A percentile compares a stretch with the other conserved stretches of the same genome.
These are phyloP conservation scores for Pollenia amentaria DNA, from an alignment of 2,888 invertebrate species.

Conservation along the genomic window DNA sequence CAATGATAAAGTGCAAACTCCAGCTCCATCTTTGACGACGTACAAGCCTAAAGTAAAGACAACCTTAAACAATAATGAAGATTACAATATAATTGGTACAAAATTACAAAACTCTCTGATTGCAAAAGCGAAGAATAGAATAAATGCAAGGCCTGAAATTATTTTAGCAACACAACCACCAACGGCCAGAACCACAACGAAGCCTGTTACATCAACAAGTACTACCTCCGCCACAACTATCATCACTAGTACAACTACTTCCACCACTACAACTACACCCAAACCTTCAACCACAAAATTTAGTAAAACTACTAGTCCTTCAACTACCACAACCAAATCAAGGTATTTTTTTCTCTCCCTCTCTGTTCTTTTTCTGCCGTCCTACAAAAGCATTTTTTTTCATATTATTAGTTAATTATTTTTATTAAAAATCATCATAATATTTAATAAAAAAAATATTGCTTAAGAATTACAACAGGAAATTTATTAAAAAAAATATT, in stretches of 20 bases:
- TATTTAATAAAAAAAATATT: slow-evolving; percentile 16
- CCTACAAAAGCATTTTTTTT: slow-evolving; percentile 6
- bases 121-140: slow-evolving; percentile 46
- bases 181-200: slow-evolving; percentile 85
- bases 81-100: slow-evolving; percentile 78
- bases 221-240: slow-evolving; percentile 80
- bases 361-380: slow-evolving; percentile 18
- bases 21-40: slow-evolving; percentile 34
- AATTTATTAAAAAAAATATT: slow-evolving; percentile 30
- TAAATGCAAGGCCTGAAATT: slow-evolving; percentile 76
- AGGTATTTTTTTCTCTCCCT: slow-evolving; percentile 72
- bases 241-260: slow-evolving; percentile 83
- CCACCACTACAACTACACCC: slow-evolving; percentile 85
- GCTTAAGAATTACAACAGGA: slow-evolving; percentile 30
- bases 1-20: slow-evolving; percentile 54
- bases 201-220: slow-evolving; percentile 85
- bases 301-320: slow-evolving; percentile 69
- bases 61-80: slow-evolving; percentile 71
- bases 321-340: slow-evolving; percentile 75
- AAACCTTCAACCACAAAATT: slow-evolving; percentile 79
- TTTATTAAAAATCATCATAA: not conserved
- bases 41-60: slow-evolving; percentile 41
- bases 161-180: slow-evolving; percentile 71
- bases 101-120: slow-evolving; percentile 56
- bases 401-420: slow-evolving; percentile 1